A percentile compares a stretch with the other conserved stretches of the same genome.
These are phyloP conservation scores for Probosciger aterrimus DNA, from an alignment of 2,113 vertebrate species.

Conservation along the genomic window DNA sequence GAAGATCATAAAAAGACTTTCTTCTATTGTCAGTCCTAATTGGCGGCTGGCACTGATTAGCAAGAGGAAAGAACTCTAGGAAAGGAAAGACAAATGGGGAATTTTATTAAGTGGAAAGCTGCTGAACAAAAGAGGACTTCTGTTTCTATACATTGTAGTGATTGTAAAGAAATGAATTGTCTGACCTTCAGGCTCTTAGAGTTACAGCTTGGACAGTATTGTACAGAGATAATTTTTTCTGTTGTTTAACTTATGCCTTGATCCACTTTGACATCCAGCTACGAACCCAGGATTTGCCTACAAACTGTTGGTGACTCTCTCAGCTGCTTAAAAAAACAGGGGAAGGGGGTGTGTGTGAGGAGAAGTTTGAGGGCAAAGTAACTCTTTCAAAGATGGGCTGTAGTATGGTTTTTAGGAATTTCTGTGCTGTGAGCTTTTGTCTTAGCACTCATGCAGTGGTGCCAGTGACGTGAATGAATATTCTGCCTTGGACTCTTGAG, in stretches of 20 bases:
- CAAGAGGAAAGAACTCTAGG: neutral
- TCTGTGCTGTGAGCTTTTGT: neutral
- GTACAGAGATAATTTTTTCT: neutral
- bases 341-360: too few species aligned
- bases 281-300: neutral
- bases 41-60: slow-evolving; percentile 25
- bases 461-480: neutral
- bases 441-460: neutral
- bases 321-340: neutral
- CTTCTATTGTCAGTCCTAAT: slow-evolving; percentile 49
- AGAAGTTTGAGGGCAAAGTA: neutral
- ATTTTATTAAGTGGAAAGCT: slow-evolving; percentile 36
- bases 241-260: neutral
- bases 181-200: neutral
- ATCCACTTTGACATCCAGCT: neutral
- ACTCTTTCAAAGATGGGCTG: neutral
- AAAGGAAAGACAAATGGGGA: slow-evolving; percentile 23
- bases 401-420: neutral
- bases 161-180: slow-evolving; percentile 20
- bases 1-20: slow-evolving; percentile 47
- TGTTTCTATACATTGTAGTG: neutral
- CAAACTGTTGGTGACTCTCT: neutral
- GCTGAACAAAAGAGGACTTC: slow-evolving; percentile 13
- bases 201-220: neutral
- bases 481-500: neutral